phyloP scores from a whole-genome alignment of 2,113 vertebrate species.

The Zapornia atra region DNA sequence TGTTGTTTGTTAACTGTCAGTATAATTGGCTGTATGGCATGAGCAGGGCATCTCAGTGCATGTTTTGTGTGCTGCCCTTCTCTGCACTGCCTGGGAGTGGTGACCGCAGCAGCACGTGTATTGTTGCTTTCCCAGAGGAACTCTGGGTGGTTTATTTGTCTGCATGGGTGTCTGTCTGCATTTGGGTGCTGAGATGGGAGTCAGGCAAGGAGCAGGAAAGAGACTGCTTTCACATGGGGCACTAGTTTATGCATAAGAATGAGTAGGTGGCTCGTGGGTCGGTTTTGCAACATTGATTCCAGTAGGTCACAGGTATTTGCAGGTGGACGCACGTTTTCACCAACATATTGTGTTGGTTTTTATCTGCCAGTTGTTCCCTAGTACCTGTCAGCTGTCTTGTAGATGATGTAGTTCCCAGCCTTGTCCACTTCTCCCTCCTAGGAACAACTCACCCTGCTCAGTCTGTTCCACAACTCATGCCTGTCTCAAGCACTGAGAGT shows the following conservation, averaged over 20 bases:
- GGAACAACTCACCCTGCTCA: not conserved
- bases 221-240: not conserved
- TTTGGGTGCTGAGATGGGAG: not conserved
- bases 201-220: not conserved
- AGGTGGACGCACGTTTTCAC: not conserved
- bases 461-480: not conserved
- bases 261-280: not conserved
- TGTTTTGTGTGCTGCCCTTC: not conserved
- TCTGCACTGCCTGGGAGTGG: not conserved
- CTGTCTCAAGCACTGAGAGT: not conserved
- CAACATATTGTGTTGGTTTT: not conserved
- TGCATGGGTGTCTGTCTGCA: not conserved
- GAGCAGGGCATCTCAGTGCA: not conserved
- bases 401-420: not conserved
- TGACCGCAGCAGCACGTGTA: not conserved
- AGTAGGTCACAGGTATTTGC: not conserved
- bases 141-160: not conserved
- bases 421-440: not conserved
- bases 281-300: not conserved
- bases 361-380: not conserved
- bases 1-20: not conserved
- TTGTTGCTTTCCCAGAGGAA: not conserved
- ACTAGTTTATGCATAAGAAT: fast-evolving
- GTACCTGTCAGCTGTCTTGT: not conserved
- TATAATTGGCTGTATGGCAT: not conserved